A percentile compares a stretch with the other conserved stretches of the same genome.
Conservation (phyloP, 2,888 invertebrate genomes). For the Hirtodrosophila alboralis region DNA sequence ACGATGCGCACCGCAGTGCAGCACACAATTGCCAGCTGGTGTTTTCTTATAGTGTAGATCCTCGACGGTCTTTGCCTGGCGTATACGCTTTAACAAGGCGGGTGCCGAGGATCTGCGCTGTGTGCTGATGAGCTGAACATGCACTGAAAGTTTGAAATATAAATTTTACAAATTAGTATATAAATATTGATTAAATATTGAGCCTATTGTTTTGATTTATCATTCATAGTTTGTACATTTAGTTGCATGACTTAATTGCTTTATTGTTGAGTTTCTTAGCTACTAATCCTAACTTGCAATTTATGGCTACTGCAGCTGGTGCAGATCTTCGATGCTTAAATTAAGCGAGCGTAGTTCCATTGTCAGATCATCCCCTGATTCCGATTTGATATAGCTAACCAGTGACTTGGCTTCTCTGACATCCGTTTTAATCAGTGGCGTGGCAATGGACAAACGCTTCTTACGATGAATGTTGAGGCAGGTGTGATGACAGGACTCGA, state of each 20-base stretch:
- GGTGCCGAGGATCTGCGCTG: constrained; percentile 18
- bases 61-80: constrained; percentile 68
- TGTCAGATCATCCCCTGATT: constrained; percentile 56
- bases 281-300: constrained; percentile 26
- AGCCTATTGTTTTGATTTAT: not conserved
- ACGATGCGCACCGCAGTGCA: constrained; percentile 83
- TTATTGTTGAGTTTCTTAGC: constrained; percentile 34
- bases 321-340: constrained; percentile 64
- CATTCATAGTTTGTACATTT: constrained; percentile 2
- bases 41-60: constrained; percentile 79
- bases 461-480: constrained; percentile 80
- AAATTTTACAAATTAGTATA: constrained; percentile 3
- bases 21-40: constrained; percentile 81
- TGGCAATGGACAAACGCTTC: constrained; percentile 58
- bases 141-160: constrained; percentile 37
- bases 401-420: constrained; percentile 19
- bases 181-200: not conserved
- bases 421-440: constrained; percentile 23
- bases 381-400: constrained; percentile 40
- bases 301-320: constrained; percentile 55
- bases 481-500: constrained; percentile 82
- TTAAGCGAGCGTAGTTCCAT: constrained; percentile 61
- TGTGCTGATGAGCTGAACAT: constrained; percentile 29
- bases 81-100: constrained; percentile 61
- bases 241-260: constrained; percentile 8